A percentile compares a stretch with the other conserved stretches of the same genome.
These are phyloP conservation scores for Serinus canaria DNA, from an alignment of 2,113 vertebrate species.

Conservation along the genomic window DNA sequence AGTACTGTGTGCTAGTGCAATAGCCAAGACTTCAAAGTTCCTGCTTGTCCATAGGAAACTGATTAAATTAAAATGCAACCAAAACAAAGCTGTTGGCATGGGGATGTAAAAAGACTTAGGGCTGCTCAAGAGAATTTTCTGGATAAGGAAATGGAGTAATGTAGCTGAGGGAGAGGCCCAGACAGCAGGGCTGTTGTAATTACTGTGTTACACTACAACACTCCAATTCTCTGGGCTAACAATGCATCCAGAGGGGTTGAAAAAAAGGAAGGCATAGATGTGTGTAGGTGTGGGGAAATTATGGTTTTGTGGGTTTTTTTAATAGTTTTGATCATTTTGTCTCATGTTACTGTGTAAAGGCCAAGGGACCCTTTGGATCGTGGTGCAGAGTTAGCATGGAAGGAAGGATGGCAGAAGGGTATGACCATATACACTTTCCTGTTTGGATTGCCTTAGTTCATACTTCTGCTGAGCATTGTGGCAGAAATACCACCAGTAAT, in stretches of 20 bases:
- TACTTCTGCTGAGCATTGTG: background rate
- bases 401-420: background rate
- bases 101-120: background rate
- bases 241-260: background rate
- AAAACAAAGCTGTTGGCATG: background rate
- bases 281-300: background rate
- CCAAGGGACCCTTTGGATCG: background rate
- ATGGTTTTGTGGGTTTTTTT: fast-evolving
- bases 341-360: background rate
- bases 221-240: background rate
- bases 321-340: background rate
- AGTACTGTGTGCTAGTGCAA: background rate
- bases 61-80: background rate
- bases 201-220: background rate
- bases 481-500: background rate
- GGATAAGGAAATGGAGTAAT: background rate
- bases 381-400: background rate
- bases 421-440: background rate
- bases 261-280: background rate
- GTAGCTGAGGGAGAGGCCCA: background rate
- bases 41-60: background rate
- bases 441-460: background rate
- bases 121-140: background rate
- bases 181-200: background rate
- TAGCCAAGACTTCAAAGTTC: background rate